Base-by-base conservation (phyloP, 2,888 invertebrate genomes). In the Automeris io region DNA sequence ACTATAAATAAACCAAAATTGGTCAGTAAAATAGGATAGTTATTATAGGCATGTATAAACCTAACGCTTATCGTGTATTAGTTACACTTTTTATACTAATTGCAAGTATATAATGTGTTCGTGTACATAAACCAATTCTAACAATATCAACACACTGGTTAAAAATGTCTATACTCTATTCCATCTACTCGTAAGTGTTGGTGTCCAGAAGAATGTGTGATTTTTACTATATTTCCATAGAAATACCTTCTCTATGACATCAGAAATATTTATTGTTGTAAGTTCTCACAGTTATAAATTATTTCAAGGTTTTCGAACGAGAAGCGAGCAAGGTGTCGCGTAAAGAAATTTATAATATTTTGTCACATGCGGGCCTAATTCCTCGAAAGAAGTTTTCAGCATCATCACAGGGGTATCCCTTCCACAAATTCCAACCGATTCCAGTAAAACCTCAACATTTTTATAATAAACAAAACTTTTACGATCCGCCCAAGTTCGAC, bases 301-400 rank as follows among this genome's bases (percentile, higher is more conserved):
- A 42, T 36, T 63, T 57, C 1, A 53, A 90, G 90, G 90, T 91
- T 2, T 81, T 72, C 49, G 83, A 88, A 31, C 76, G 91, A 18
- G 89, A 90, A 47, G 86, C 91, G 2, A 89, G 91, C 49, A 80
- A 85, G 45, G 89, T 91, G 32, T 70, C 90, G n/a, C 85, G 91
- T 12, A 76, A 80, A 33, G 88, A 90, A 61, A 91, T 91, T 46
- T 91, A 90, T 70, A 88, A 88, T 35, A 88, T 91, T 24, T 72
- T 91, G 33, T 88, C 89, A 1, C 91, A 91, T 63, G 91, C 91
- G 0, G 91, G 91, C 1, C 71, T 91, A 16, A 75, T 91, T 32
- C 75, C 81, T 18, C 67, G 88, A 24, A 52, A 57, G n/a, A 41
- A 35, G 35, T 39, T 39, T 13, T 36, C 40, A 37, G 37, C 50